phyloP scores from a whole-genome alignment of 2,888 invertebrate species.

The Monoplex corrugatus region DNA sequence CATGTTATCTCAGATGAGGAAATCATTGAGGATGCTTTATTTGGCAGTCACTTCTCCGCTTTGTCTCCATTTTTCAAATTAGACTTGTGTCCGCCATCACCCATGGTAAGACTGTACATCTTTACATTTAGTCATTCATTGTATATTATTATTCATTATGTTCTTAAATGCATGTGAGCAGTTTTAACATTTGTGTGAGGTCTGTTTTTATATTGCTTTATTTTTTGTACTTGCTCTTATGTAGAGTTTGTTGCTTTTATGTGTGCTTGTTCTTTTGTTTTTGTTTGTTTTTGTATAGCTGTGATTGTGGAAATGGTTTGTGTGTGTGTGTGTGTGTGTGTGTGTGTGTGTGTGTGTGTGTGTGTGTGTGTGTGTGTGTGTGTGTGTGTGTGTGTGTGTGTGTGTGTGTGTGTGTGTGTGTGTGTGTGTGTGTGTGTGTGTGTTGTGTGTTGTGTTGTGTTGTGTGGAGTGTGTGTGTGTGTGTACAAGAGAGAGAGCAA shows the following conservation, averaged over 20 bases:
- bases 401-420: not conserved
- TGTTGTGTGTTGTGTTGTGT: too few species aligned
- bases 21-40: conserved; percentile 81
- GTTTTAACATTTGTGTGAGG: not conserved
- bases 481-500: too few species aligned
- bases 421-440: not conserved
- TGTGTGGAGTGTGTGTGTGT: too few species aligned
- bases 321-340: not conserved
- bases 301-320: not conserved
- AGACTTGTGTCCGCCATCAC: conserved; percentile 69
- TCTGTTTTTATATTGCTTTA: not conserved
- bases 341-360: not conserved
- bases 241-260: not conserved
- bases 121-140: not conserved
- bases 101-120: conserved; percentile 70
- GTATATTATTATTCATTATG: too few species aligned
- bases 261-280: not conserved
- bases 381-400: not conserved
- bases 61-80: conserved; percentile 68
- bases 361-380: not conserved
- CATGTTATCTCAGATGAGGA: conserved; percentile 81
- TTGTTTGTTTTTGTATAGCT: not conserved
- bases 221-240: not conserved
- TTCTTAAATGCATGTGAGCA: too few species aligned
- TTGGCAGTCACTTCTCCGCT: conserved; percentile 72